Evolutionary conservation across 2,113 vertebrate genomes (phyloP), one percentile per base, ranked within the genome.

Genomic region (Edolisoma coerulescens): DNA sequence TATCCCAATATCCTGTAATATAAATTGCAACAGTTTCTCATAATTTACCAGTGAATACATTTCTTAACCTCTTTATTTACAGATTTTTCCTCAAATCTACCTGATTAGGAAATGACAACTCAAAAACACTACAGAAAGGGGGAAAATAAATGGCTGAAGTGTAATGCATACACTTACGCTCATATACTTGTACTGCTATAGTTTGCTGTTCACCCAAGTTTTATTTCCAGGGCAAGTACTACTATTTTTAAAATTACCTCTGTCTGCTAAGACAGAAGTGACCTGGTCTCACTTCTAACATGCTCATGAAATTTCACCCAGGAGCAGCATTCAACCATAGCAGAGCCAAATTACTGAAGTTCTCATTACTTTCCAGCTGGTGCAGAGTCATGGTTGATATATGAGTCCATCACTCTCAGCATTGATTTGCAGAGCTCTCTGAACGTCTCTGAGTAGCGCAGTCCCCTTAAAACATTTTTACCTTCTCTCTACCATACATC

Each of bases 311-410:
- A 96, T 70, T 93, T 87, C 78, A 95, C 42, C 77, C 93, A 93
- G 84, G 87, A 91, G 86, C 42, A 89, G 89, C 73, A 83, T 52
- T 95, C 90, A 96, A 61, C 87, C 93, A 89, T 75, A 96, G 94
- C 95, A 97, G 87, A 96, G 74, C 33, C 73, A 92, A 91, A 94
- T 93, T 81, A 81, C 84, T 87, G 61, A 87, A 87, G 79, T 91
- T 96, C 89, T 97, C 85, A 93, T 95, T 96, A 91, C 71, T 73
- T 85, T 64, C 80, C 68, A 67, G 79, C 82, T 79, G 30, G 37
- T 76, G 64, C 82, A 96, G 65, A 97, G 90, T 93, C 91, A 73
- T 57, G 70, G 71, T 53, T 96, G 95, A 97, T 94, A 88, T 96
- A 96, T 41, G 84, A 97, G 86, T 71, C 90, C 44, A 1, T 88